Evolutionary conservation across 2,113 vertebrate genomes (phyloP), one percentile per base, ranked within the genome.

Genomic region (Cnemophilus loriae): DNA sequence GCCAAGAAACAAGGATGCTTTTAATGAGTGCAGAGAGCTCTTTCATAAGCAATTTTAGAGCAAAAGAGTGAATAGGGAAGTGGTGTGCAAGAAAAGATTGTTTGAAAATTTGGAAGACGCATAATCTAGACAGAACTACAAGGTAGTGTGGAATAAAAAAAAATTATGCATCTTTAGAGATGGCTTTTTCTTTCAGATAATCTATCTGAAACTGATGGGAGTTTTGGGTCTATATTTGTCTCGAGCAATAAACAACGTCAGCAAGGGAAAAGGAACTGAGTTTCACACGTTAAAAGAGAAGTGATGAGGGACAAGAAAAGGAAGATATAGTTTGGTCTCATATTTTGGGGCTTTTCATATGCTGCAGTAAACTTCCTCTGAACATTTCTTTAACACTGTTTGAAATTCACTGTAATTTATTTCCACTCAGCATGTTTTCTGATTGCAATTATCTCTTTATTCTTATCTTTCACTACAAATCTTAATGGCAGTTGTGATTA

Each of bases 391-490:
- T 41, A 85, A 14, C 6, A 0, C 68, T 59, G 12, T 93, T 93
- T 96, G 67, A 95, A 95, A 89, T 94, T 83, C 68, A 35, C 65
- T 82, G 74, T 57, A 94, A 79, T 76, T 87, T 87, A 69, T 94
- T 92, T 96, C 75, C 84, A 67, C 37, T 91, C 35, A 74, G 61
- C 33, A 95, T 80, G 61, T 90, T 74, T 91, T 95, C 78, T 93
- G 89, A 87, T 95, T 96, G 90, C 90, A 91, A 95, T 95, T 93
- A 77, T 81, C 65, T 89, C n/a, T 69, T 90, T 91, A 60, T 97
- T 95, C 70, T 92, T 92, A 75, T 92, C 80, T 80, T 71, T 84
- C 84, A 67, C 79, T 83, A 63, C 44, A 57, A 84, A 76, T 96
- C 57, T 76, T 61, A 89, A 94, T 87, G 61, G 50, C 49, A 89